Evolutionary conservation across 1,140 invertebrate genomes (phyloP), one percentile per base, ranked within the genome.

Genomic region (Aphidius gifuensis): DNA sequence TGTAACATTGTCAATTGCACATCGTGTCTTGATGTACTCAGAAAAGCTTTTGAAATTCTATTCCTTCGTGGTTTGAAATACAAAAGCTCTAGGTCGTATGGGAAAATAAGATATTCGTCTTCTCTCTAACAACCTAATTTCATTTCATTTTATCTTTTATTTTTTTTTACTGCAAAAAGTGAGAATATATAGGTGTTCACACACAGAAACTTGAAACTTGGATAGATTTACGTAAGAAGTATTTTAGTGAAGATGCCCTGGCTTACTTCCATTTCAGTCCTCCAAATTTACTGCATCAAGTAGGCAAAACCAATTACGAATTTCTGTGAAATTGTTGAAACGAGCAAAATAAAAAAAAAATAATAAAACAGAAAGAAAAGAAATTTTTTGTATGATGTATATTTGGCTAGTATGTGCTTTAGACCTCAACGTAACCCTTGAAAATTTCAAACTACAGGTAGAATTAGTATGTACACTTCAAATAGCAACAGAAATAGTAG

Each of bases 141-240:
- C 53, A 42, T 55, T 62, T 45, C 23, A 5, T 39, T 21, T 38
- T 8, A 11, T 39, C 47, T 47, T 62, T 45, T 49, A 1, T 39
- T 21, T 38, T 8, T 32, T 32, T 47, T n/a, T 16, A 44, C 46
- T 48, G 38, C 46, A 16, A 6, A 4, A 7, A 32, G 23, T 32
- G 48, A 16, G 21, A 47, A 59, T 59, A 45, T 59, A 59, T 47
- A n/a, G 46, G 4, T 40, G 32, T 40, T 42, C 58, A 23, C 11
- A 23, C 11, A 42, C n/a, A 21, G 47, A 46, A 59, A 39, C 58
- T 48, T 48, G 45, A 59, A 45, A 47, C 49, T 60, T 55, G 53
- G 40, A 60, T 60, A 49, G 49, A 60, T 60, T 60, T 53, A 53
- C 58, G 58, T 60, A 39, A 53, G 23, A 53, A 53, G 50, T 53